Evolutionary conservation across 2,888 invertebrate species (phyloP).

Genomic region (Drosophila trichaetosa): DNA sequence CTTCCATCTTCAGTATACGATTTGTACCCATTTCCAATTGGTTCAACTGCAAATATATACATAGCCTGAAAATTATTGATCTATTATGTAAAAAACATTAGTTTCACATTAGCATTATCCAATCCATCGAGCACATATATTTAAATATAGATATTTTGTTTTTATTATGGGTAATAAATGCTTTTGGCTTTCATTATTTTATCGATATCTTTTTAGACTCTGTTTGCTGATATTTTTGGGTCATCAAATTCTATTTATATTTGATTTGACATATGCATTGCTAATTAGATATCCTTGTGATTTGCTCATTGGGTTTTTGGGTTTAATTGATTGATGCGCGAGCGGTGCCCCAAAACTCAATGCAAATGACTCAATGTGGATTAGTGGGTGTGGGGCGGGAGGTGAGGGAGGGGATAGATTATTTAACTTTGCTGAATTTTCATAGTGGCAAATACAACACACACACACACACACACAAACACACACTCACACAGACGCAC

Average conservation of each 20-base stretch:
- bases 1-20: background rate
- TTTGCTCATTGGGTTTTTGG: background rate
- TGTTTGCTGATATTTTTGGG: background rate
- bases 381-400: background rate
- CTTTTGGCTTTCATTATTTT: background rate
- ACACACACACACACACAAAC: background rate
- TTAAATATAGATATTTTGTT: background rate
- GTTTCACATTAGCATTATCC: background rate
- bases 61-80: background rate
- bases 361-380: background rate
- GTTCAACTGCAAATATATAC: too few relatives aligned
- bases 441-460: slow-evolving; percentile 40
- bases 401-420: background rate
- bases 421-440: slow-evolving; percentile 4
- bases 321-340: background rate
- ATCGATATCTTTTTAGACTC: background rate
- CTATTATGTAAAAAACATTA: background rate
- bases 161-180: background rate
- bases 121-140: background rate
- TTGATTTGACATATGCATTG: background rate
- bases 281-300: background rate
- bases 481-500: background rate
- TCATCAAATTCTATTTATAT: background rate
- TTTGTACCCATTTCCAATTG: background rate
- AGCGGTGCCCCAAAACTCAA: background rate